phyloP scores from a whole-genome alignment of 1,140 invertebrate genomes.

The Heliconius hewitsoni region DNA sequence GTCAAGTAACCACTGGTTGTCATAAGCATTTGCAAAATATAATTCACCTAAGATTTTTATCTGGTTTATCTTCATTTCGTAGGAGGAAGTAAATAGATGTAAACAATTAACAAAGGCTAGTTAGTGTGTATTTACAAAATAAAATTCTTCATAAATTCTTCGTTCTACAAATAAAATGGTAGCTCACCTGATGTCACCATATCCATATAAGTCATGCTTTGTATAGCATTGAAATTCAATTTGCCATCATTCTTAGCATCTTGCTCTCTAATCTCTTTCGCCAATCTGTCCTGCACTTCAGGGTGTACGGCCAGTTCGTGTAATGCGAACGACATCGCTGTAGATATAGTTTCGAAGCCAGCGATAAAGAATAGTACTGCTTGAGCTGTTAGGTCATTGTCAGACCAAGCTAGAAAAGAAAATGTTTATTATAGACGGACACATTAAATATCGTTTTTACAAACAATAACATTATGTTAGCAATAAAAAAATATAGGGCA shows the following conservation, averaged over 20 bases:
- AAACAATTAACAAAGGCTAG: too few relatives aligned
- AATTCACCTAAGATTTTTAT: too few relatives aligned
- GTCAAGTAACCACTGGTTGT: too few relatives aligned
- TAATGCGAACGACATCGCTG: constrained; percentile 80
- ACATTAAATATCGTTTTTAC: too few relatives aligned
- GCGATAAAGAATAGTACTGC: constrained; percentile 74
- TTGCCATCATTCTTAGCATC: constrained; percentile 67
- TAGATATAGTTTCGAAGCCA: constrained; percentile 85
- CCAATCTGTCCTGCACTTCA: constrained; percentile 83
- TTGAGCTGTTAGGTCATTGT: constrained; percentile 62
- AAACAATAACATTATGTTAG: too few relatives aligned
- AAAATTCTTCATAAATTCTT: too few relatives aligned
- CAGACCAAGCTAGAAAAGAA: constrained; percentile 49
- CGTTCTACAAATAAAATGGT: too few relatives aligned
- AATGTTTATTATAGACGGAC: neutral
- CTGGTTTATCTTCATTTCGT: too few relatives aligned
- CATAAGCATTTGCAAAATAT: too few relatives aligned
- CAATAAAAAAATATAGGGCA: too few relatives aligned
- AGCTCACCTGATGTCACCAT: constrained; percentile 80
- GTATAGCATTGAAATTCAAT: constrained; percentile 79
- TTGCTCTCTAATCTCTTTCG: constrained; percentile 80
- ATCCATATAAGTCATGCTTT: constrained; percentile 85
- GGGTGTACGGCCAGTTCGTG: constrained; percentile 83
- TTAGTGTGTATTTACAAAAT: too few relatives aligned
- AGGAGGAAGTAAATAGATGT: too few relatives aligned